Evolutionary conservation across 2,888 invertebrate genomes (phyloP).

Genomic region (Calliopum simillimum): DNA sequence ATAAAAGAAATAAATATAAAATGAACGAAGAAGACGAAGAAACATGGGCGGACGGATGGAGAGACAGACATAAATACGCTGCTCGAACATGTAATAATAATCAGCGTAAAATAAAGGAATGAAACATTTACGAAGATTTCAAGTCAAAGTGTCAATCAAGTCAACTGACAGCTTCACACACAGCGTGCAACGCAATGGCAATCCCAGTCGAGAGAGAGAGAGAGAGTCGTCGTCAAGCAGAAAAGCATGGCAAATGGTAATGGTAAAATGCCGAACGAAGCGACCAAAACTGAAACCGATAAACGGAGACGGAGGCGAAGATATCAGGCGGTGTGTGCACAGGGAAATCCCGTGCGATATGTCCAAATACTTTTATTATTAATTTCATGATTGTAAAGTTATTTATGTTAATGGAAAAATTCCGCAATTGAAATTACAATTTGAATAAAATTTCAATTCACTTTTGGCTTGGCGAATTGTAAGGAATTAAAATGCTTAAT

Average conservation of each 20-base stretch:
- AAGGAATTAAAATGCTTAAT: too few relatives aligned
- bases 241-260: not conserved
- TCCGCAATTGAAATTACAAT: too few relatives aligned
- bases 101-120: constrained; percentile 51
- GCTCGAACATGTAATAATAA: constrained; percentile 49
- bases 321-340: not conserved
- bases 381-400: too few relatives aligned
- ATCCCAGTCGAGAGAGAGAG: constrained; percentile 8
- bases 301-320: not conserved
- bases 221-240: not conserved
- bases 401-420: too few relatives aligned
- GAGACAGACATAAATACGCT: constrained; percentile 1
- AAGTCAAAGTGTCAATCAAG: constrained; percentile 66
- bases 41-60: not conserved
- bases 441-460: too few relatives aligned
- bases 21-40: constrained; percentile 10
- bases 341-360: not conserved
- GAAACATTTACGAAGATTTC: constrained; percentile 56
- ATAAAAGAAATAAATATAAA: constrained; percentile 17
- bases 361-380: constrained; percentile 11
- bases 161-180: constrained; percentile 61
- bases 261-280: constrained; percentile 9
- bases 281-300: not conserved
- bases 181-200: constrained; percentile 47
- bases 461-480: too few relatives aligned